Conservation (phyloP, 2,113 vertebrate genomes). For the Pseudopipra pipra region DNA sequence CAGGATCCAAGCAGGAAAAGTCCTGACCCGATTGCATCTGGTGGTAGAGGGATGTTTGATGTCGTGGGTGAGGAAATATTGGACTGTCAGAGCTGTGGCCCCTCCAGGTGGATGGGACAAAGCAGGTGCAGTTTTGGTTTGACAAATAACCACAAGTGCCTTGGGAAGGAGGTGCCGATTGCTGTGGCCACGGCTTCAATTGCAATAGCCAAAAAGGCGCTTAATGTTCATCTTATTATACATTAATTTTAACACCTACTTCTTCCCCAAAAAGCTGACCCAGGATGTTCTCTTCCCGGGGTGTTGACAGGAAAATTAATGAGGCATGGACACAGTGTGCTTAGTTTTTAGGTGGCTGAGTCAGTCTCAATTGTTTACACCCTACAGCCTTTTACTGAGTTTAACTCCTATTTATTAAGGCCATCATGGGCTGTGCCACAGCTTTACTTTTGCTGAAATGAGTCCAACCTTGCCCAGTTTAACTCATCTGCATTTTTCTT, state of each 20-base stretch:
- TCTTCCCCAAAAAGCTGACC: constrained; percentile 30
- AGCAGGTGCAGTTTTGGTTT: neutral
- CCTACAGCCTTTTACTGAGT: neutral
- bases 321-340: neutral
- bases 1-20: neutral
- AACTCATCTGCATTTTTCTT: neutral
- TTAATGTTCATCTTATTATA: neutral
- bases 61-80: neutral
- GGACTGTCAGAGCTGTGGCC: neutral
- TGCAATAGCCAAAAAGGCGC: neutral
- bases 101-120: neutral
- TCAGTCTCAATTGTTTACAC: neutral
- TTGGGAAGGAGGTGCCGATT: neutral
- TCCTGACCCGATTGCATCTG: neutral
- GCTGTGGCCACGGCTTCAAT: neutral
- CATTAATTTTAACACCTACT: neutral
- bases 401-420: constrained; percentile 35
- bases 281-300: neutral
- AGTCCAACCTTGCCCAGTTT: neutral
- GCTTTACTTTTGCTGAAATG: neutral
- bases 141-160: neutral
- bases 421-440: neutral
- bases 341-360: constrained; percentile 34
- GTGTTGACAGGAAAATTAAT: constrained; percentile 54
- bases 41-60: neutral